Conservation (phyloP, 2,888 invertebrate genomes). For the Aproaerema taeniolella region DNA sequence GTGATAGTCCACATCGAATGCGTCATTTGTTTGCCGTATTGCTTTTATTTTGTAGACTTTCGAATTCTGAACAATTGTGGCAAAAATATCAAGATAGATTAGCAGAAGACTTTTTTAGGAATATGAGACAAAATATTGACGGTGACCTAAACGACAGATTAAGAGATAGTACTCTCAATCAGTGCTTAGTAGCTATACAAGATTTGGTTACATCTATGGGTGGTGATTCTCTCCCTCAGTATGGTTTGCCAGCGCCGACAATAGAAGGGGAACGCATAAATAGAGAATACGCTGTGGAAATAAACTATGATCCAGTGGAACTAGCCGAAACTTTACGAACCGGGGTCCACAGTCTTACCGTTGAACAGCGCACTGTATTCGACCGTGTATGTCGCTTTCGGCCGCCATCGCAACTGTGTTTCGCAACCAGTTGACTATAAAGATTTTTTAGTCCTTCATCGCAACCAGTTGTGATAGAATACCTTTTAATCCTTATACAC, state of each 20-base stretch:
- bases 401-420: no score
- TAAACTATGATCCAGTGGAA: neutral
- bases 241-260: neutral
- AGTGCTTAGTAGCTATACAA: neutral
- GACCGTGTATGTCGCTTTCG: no score
- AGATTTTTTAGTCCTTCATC: no score
- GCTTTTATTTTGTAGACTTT: neutral
- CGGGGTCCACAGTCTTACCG: neutral
- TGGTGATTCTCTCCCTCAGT: neutral
- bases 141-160: neutral
- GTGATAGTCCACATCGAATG: neutral
- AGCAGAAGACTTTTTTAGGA: neutral
- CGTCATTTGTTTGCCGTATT: neutral
- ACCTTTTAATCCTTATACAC: no score
- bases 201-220: neutral
- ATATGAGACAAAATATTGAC: neutral
- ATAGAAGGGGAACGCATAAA: neutral
- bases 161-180: neutral
- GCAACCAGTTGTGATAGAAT: no score
- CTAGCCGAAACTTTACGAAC: neutral
- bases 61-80: slow-evolving; percentile 10
- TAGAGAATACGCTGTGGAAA: slow-evolving; percentile 2
- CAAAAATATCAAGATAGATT: slow-evolving; percentile 7
- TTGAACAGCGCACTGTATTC: slow-evolving; percentile 2
- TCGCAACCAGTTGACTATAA: no score